phyloP scores from a whole-genome alignment of 2,797 vertebrate genomes.

The Ctenochaetus hawaiiensis region DNA sequence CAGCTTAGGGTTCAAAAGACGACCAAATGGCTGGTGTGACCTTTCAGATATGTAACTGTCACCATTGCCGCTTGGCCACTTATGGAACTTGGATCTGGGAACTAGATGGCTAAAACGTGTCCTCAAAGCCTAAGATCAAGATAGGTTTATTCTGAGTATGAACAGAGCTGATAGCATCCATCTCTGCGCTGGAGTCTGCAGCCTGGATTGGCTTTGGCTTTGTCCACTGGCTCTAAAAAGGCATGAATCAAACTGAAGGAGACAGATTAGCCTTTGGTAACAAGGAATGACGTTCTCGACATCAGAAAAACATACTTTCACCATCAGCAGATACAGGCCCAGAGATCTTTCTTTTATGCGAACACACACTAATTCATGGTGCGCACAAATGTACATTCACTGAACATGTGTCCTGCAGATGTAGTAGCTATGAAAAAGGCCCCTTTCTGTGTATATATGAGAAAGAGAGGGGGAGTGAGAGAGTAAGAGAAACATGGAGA shows the following conservation, averaged over 20 bases:
- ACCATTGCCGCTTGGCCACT: slow-evolving; percentile 31
- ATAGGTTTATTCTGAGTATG: slow-evolving; percentile 58
- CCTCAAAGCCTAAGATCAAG: slow-evolving; percentile 53
- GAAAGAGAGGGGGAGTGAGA: slow-evolving; percentile 36
- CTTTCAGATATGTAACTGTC: slow-evolving; percentile 44
- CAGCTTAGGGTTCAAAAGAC: slow-evolving; percentile 4
- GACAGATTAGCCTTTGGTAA: slow-evolving; percentile 71
- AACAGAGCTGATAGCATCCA: slow-evolving; percentile 63
- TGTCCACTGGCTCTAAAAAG: slow-evolving; percentile 55
- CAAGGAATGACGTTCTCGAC: slow-evolving; percentile 69
- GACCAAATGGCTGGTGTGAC: background rate
- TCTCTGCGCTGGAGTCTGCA: slow-evolving; percentile 43
- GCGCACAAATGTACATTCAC: slow-evolving; percentile 58
- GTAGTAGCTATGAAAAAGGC: slow-evolving; percentile 71
- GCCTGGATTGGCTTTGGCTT: slow-evolving; percentile 47
- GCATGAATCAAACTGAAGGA: slow-evolving; percentile 68
- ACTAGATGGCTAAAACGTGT: slow-evolving; percentile 43
- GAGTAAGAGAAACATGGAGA: slow-evolving; percentile 59
- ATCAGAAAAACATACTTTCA: slow-evolving; percentile 69
- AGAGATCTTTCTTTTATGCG: slow-evolving; percentile 70
- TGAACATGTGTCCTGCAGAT: slow-evolving; percentile 82
- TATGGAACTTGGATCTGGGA: slow-evolving; percentile 34
- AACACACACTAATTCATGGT: slow-evolving; percentile 66
- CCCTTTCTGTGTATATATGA: slow-evolving; percentile 59
- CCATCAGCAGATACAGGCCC: slow-evolving; percentile 65